Percentiles rank a stretch among this genome's conserved stretches.
Conservation (phyloP, 2,113 vertebrate genomes). For the Pteropus alecto region DNA sequence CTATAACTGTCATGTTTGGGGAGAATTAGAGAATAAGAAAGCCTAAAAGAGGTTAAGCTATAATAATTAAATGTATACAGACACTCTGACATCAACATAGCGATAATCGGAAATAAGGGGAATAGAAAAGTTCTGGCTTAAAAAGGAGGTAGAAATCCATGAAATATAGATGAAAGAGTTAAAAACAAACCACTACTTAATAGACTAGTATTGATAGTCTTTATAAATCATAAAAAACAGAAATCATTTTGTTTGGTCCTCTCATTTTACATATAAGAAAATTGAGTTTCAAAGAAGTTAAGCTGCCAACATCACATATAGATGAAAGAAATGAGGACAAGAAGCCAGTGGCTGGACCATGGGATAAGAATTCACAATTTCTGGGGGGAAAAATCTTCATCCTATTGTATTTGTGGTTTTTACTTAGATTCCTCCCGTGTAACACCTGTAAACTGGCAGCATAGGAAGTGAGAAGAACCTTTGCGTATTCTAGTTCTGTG, state of each 20-base stretch:
- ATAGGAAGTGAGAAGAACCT: conserved; percentile 24
- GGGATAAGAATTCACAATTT: not conserved
- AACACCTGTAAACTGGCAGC: not conserved
- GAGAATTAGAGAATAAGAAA: not conserved
- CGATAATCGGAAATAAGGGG: not conserved
- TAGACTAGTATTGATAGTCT: not conserved
- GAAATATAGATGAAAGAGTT: not conserved
- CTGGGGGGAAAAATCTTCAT: not conserved
- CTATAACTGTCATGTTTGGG: not conserved
- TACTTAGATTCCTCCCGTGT: conserved; percentile 14
- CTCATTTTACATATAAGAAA: not conserved
- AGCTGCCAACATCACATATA: not conserved
- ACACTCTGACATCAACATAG: not conserved
- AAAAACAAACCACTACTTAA: conserved; percentile 25
- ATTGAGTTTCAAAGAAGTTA: not conserved
- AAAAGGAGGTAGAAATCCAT: not conserved
- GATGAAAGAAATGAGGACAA: not conserved
- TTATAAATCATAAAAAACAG: conserved; percentile 39
- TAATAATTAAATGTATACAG: not conserved
- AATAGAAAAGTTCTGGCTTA: not conserved
- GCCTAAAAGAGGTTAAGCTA: not conserved
- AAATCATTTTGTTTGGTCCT: conserved; percentile 26
- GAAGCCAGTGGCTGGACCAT: not conserved
- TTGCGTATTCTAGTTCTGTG: not conserved
- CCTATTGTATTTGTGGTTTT: not conserved